phyloP scores from a whole-genome alignment of 2,888 invertebrate genomes.

The Melolontha melolontha region DNA sequence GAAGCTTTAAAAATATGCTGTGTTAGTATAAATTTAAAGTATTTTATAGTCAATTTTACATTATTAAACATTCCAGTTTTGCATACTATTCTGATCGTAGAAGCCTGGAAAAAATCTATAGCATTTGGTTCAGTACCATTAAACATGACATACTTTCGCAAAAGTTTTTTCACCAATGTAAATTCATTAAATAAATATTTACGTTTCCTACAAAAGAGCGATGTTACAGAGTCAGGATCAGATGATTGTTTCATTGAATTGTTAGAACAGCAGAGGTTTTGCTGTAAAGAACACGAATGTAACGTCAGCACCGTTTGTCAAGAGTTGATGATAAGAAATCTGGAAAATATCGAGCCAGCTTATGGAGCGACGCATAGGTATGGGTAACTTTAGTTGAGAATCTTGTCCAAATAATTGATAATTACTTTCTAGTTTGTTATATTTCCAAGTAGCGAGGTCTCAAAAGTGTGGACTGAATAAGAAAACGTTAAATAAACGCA shows the following conservation, averaged over 20 bases:
- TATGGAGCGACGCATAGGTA: constrained; percentile 63
- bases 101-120: constrained; percentile 45
- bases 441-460: constrained; percentile 57
- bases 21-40: constrained; percentile 30
- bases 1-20: constrained; percentile 22
- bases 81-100: constrained; percentile 42
- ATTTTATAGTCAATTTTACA: constrained; percentile 9
- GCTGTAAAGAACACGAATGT: constrained; percentile 46
- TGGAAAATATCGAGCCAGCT: constrained; percentile 55
- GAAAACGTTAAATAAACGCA: constrained; percentile 19
- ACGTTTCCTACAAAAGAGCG: constrained; percentile 40
- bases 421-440: constrained; percentile 57
- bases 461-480: constrained; percentile 49
- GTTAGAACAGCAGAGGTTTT: constrained; percentile 38
- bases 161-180: background rate
- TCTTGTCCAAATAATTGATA: constrained; percentile 18
- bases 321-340: constrained; percentile 44
- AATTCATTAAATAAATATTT: constrained; percentile 40
- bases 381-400: constrained; percentile 8
- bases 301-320: constrained; percentile 47
- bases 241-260: constrained; percentile 49
- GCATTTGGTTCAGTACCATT: background rate
- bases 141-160: constrained; percentile 3
- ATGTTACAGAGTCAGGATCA: constrained; percentile 47
- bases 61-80: constrained; percentile 45